phyloP scores from a whole-genome alignment of 2,113 vertebrate species.

The Phodopus roborovskii region DNA sequence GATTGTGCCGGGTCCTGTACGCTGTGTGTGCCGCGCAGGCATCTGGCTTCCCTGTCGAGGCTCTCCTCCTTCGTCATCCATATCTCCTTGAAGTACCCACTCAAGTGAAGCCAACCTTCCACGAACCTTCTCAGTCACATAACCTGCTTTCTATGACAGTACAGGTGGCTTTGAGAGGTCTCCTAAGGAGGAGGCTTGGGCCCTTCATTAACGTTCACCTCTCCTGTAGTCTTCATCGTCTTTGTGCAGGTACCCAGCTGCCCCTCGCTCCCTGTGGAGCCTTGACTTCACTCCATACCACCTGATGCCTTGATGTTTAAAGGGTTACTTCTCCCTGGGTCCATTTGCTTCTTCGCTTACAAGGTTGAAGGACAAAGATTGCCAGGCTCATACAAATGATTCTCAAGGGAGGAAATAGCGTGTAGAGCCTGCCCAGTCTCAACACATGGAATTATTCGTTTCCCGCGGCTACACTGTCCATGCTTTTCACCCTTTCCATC shows the following conservation, averaged over 20 bases:
- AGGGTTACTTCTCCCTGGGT: background rate
- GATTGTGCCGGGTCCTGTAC: background rate
- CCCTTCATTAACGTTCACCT: background rate
- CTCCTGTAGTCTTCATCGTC: background rate
- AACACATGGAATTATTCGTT: background rate
- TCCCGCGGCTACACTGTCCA: background rate
- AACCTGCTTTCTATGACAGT: background rate
- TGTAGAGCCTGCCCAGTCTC: background rate
- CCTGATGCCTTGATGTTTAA: background rate
- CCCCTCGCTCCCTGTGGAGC: background rate
- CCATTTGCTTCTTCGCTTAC: constrained; percentile 28
- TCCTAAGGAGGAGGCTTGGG: background rate
- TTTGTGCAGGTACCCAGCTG: background rate
- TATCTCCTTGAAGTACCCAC: background rate
- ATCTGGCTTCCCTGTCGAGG: background rate
- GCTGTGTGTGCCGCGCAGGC: background rate
- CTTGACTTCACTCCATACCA: background rate
- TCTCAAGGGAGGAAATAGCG: background rate
- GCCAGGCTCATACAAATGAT: background rate
- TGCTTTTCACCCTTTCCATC: background rate
- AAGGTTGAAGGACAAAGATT: background rate
- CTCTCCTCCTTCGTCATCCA: background rate
- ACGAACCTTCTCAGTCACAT: background rate
- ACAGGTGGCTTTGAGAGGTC: background rate
- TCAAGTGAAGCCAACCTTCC: constrained; percentile 25